Evolutionary conservation across 2,888 invertebrate genomes (phyloP), one percentile per base, ranked within the genome.

Genomic region (Leucoma salicis): DNA sequence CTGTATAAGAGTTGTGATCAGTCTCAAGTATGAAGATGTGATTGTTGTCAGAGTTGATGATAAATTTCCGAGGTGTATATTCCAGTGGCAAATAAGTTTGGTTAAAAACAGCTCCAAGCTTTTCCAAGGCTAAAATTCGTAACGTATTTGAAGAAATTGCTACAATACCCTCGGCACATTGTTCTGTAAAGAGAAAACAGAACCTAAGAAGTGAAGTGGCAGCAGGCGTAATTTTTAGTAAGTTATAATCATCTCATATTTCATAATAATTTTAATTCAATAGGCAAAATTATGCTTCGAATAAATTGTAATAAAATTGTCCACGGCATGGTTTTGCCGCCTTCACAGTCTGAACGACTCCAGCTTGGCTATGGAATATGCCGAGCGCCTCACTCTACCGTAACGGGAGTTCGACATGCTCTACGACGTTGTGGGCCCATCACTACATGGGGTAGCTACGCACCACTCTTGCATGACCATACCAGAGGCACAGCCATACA

Each of bases 81-180:
- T 98, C 97, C 37, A 99, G 88, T 0, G 97, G 96, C 66, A 97
- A 94, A 3, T 96, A 95, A 15, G 97, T 94, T 80, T 99, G 99
- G 86, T 99, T 99, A 79, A 99, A 99, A 2, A 99, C 98, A 0
- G 98, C 99, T 0, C 99, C 99, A 1, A 99, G 88, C 79, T 99
- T 99, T 79, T 99, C 99, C 39, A 99, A 88, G 0, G 99, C 99
- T 78, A 99, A 92, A 91, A 99, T 99, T 70, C 99, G 92, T 37
- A 99, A 89, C 0, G 99, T 99, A 73, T 99, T 99, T 1, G 98
- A 97, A 0, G 99, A 98, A 76, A 99, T 99, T 0, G 99, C 99
- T 0, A 99, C 99, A 60, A 99, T 98, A 57, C 99, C 99, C 82
- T 99, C 99, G 0, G 98, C 97, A 90, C 99, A 99, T 82, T 99